Base-by-base conservation (phyloP, 2,888 invertebrate species). In the Luffia ferchaultella region DNA sequence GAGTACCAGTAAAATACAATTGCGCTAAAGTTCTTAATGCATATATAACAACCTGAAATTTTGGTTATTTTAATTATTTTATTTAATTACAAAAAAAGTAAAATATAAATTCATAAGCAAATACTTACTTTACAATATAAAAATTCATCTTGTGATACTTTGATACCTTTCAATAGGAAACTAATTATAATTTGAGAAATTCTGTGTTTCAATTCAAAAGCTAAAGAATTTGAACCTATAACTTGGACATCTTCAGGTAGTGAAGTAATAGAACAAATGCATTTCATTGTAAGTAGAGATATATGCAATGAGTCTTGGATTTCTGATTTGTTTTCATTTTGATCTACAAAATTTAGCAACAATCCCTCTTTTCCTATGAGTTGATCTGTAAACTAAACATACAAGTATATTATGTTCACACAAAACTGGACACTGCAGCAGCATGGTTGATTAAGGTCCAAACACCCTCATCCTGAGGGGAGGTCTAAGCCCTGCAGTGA, bases 31-130 rank as follows among this genome's bases (percentile, higher is more conserved):
- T 70, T 59, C 76, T 71, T 46, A 80, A 59, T 49, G 78, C 77
- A 60, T 78, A 67, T 62, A 85, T 84, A 46, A 87, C 62, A 30
- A 85, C 73, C 87, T 88, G 63, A 18, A 72, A 73, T 42, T n/a
- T 18, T 45, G 3, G 16, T 18, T 1, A 30, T 20, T 42, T 3
- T 12, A 43, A n/a, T 16, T 30, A 16, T n/a, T 1, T 16, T 48
- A 44, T n/a, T 30, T 9, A 1, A 44, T 51, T 30, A 41, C n/a
- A 45, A 45, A 45, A 9, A 48, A 48, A 15, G 5, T 41, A n/a
- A 49, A 45, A 20, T 20, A 42, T 17, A n/a, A 20, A 16, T 18
- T 46, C 18, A 16, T 16, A 42, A 2, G 12, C 12, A 30, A 47
- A 41, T 30, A 59, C 66, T 62, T 64, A 86, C 86, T 73, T 86